Base-by-base conservation (phyloP, 2,113 vertebrate species). In the Benitochromis conjunctus region DNA sequence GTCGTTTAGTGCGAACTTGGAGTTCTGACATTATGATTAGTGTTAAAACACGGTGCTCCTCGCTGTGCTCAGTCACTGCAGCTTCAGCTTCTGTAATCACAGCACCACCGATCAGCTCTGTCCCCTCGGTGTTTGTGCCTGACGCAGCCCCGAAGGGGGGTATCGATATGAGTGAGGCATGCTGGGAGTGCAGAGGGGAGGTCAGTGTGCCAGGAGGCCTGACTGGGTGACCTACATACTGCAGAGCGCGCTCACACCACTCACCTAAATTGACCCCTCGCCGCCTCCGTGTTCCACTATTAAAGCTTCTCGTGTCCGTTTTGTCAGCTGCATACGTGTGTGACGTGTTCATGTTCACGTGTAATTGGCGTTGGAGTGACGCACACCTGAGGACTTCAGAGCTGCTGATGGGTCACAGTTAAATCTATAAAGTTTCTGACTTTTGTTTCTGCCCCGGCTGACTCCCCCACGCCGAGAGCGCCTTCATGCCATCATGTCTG, bases 181-280 rank as follows among this genome's bases (percentile, higher is more conserved):
- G 91, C 86, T 92, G 87, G 91, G 86, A 88, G 82, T 38, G 57
- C 71, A 79, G 56, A 16, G 79, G 81, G 77, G 62, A 13, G 81
- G 91, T 89, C 89, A 92, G 86, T 83, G 84, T 91, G 84, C 38
- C 87, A 85, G 64, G 86, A 84, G 80, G 77, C 78, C 66, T 84
- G 80, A 81, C 78, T 82, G 74, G 56, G 71, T 84, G 84, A 87
- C 91, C 86, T 48, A 87, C 41, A 81, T 87, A 78, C 82, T 19
- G 21, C 51, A 53, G 29, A 79, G 76, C n/a, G 4, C 29, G 43
- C 43, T 76, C 31, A 19, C 43, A 31, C 43, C 1, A 1, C 84
- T 85, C 85, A 84, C 87, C 91, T 85, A 1, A 69, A 5, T 36
- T 26, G 62, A 84, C 81, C 82, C 82, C 46, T 41, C 34, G 4